phyloP scores from a whole-genome alignment of 2,113 vertebrate species.

The Phalacrocorax brasilianus region DNA sequence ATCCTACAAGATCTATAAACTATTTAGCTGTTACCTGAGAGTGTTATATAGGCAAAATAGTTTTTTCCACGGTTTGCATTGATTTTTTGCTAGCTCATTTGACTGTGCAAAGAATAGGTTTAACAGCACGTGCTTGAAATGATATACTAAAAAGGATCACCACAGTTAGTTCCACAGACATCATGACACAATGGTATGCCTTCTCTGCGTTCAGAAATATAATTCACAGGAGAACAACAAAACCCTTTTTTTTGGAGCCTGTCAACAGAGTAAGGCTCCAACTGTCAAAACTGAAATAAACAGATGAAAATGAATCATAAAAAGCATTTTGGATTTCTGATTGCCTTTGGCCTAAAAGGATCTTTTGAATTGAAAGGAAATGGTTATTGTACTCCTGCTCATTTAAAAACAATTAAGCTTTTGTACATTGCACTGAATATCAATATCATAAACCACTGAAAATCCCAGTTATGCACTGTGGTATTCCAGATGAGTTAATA shows the following conservation, averaged over 20 bases:
- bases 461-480: not conserved
- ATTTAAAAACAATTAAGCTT: conserved; percentile 30
- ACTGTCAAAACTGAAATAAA: conserved; percentile 34
- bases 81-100: not conserved
- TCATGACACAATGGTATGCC: not conserved
- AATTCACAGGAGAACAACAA: not conserved
- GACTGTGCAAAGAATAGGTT: not conserved
- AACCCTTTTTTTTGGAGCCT: not conserved
- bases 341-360: not conserved
- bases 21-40: not conserved
- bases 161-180: not conserved
- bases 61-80: not conserved
- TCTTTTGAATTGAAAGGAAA: conserved; percentile 27
- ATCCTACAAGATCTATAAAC: not conserved
- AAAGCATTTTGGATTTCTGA: not conserved
- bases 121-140: not conserved
- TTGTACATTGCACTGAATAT: not conserved
- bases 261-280: not conserved
- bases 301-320: not conserved
- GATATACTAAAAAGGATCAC: not conserved
- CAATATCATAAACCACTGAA: not conserved
- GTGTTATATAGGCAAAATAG: not conserved
- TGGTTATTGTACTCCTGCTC: conserved; percentile 1
- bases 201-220: not conserved
- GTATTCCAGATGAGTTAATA: conserved; percentile 33